Evolutionary conservation across 1,140 invertebrate species (phyloP), one percentile per base, ranked within the genome.

Genomic region (Apocrypta bakeri): DNA sequence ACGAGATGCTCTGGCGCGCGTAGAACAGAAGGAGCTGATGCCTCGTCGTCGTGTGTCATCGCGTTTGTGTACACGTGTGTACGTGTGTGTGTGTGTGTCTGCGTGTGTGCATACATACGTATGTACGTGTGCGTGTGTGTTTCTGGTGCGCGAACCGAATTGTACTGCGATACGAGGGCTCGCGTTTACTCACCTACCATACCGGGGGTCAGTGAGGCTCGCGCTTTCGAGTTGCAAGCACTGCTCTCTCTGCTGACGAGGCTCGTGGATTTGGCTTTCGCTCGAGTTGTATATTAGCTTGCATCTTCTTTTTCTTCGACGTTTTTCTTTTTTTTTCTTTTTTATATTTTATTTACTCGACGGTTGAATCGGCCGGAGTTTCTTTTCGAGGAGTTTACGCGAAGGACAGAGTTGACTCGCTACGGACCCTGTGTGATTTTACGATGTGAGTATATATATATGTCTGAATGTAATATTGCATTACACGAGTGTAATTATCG

Each of bases 201-300:
- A 84, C 80, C 81, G 82, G 84, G 86, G 88, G 85, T 87, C 90
- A 91, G 90, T 91, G 86, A 88, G 88, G 85, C 88, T 89, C 87
- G 88, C 85, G 90, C 90, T 90, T 90, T 88, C 89, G 86, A 90
- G 86, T 88, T 80, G 89, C 87, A 86, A 90, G 85, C 89, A 91
- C 85, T 75, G 68, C 69, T n/a, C n/a, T n/a, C n/a, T n/a, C n/a
- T 77, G 48, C 40, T 33, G 29, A 83, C 81, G 71, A 48, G 77
- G 40, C 66, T n/a, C 27, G 68, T 9, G 42, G 27, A 31, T 48
- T 68, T 37, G 48, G 64, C 42, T 74, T 69, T 69, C 24, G 37
- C 17, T 1, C 72, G 40, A 24, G 66, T 61, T 25, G 17, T 37
- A 37, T 61, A n/a, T 75, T 37, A 31, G 12, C 27, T 33, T 25